Evolutionary conservation across 2,797 vertebrate species (phyloP).

Genomic region (Melanotaenia nigrans): DNA sequence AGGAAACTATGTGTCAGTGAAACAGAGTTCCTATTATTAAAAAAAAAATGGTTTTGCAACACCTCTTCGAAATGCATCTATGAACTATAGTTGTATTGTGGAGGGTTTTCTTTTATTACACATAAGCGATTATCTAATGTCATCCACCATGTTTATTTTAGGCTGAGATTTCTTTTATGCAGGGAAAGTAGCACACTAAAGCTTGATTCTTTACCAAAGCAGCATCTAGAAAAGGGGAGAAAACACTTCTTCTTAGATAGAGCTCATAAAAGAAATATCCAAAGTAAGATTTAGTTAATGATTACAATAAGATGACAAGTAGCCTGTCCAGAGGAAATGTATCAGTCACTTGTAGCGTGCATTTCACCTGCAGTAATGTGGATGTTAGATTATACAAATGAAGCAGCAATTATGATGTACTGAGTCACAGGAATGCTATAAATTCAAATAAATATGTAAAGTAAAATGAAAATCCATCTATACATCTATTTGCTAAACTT

Average conservation of each 20-base stretch:
- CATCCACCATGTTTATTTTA: neutral
- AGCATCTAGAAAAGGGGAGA: no score
- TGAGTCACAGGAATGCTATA: neutral
- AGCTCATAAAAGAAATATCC: no score
- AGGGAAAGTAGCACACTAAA: neutral
- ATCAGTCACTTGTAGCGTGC: neutral
- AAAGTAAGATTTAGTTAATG: no score
- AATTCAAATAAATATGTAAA: neutral
- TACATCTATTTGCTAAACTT: neutral
- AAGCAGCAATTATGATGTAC: neutral
- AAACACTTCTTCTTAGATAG: no score
- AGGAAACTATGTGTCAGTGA: conserved; percentile 9
- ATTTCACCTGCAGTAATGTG: no score
- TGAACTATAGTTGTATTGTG: neutral
- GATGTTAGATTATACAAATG: no score
- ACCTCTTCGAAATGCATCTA: no score
- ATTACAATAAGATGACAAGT: no score
- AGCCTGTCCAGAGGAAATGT: neutral
- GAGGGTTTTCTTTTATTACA: neutral
- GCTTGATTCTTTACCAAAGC: neutral
- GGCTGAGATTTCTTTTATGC: neutral
- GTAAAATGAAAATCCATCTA: neutral
- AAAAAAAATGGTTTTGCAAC: neutral
- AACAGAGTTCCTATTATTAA: conserved; percentile 8
- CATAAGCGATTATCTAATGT: no score